These are phyloP conservation scores for Thymelicus sylvestris DNA, from an alignment of 2,888 invertebrate genomes.

Conservation along the genomic window DNA sequence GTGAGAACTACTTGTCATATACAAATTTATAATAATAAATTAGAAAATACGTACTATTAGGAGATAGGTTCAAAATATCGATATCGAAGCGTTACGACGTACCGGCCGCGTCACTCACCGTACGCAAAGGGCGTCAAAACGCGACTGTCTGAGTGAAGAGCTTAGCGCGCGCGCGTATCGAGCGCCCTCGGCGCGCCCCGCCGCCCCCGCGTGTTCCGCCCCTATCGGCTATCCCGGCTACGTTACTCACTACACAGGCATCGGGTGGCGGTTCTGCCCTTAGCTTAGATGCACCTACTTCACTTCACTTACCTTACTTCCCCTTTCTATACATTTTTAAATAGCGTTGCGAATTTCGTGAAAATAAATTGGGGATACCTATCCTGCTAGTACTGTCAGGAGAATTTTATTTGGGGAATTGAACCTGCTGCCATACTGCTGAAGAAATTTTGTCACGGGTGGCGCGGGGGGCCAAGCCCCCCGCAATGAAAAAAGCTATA, in stretches of 20 bases:
- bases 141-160: constrained; percentile 66
- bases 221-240: constrained; percentile 55
- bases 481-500: too few relatives aligned
- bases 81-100: constrained; percentile 73
- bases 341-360: constrained; percentile 30
- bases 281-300: constrained; percentile 42
- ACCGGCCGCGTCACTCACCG: constrained; percentile 56
- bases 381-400: not conserved
- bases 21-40: not conserved
- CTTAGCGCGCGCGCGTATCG: constrained; percentile 82
- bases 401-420: too few relatives aligned
- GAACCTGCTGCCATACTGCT: too few relatives aligned
- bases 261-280: constrained; percentile 42
- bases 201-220: constrained; percentile 69
- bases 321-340: constrained; percentile 42
- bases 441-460: too few relatives aligned
- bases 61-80: constrained; percentile 63
- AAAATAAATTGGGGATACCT: constrained; percentile 1
- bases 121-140: constrained; percentile 65
- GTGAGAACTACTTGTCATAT: not conserved
- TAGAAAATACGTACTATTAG: constrained; percentile 67
- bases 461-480: too few relatives aligned
- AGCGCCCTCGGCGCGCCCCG: constrained; percentile 67
- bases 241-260: constrained; percentile 51
- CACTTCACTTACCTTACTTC: constrained; percentile 34